A percentile compares a stretch with the other conserved stretches of the same genome.
phyloP scores from a whole-genome alignment of 1,140 invertebrate genomes.

The Ooceraea biroi region DNA sequence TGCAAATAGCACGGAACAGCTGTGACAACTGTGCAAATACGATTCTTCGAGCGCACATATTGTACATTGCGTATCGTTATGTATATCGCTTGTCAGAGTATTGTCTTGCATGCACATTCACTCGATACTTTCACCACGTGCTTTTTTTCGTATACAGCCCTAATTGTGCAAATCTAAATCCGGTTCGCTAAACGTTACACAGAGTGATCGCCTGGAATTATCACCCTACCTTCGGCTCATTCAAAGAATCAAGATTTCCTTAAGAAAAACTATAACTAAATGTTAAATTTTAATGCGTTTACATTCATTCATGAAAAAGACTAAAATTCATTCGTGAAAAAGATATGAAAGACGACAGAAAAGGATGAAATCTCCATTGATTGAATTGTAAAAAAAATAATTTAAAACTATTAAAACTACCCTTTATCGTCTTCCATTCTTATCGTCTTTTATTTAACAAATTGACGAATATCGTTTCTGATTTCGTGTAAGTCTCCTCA shows the following conservation, averaged over 20 bases:
- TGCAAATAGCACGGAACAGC: constrained; percentile 49
- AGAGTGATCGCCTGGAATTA: background rate
- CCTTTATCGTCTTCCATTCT: no score
- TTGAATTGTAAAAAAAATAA: no score
- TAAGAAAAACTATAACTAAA: background rate
- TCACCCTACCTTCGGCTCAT: background rate
- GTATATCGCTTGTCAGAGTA: background rate
- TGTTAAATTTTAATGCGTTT: background rate
- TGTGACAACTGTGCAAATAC: background rate
- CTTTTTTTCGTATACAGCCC: background rate
- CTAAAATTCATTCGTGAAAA: background rate
- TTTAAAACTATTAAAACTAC: no score
- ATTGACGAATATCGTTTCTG: background rate
- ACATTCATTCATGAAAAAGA: background rate
- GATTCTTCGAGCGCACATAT: background rate
- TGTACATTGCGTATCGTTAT: background rate
- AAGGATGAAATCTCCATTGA: no score
- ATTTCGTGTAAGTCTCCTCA: background rate
- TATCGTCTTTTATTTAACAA: background rate
- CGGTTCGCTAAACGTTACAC: background rate
- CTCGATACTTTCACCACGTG: constrained; percentile 36
- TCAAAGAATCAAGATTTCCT: background rate
- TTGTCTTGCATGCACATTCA: constrained; percentile 36
- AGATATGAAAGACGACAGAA: background rate
- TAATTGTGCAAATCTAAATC: constrained; percentile 18